Percentiles rank a stretch among this genome's conserved stretches.
These are phyloP conservation scores for Catocala sponsa DNA, from an alignment of 2,888 invertebrate species.

Conservation along the genomic window DNA sequence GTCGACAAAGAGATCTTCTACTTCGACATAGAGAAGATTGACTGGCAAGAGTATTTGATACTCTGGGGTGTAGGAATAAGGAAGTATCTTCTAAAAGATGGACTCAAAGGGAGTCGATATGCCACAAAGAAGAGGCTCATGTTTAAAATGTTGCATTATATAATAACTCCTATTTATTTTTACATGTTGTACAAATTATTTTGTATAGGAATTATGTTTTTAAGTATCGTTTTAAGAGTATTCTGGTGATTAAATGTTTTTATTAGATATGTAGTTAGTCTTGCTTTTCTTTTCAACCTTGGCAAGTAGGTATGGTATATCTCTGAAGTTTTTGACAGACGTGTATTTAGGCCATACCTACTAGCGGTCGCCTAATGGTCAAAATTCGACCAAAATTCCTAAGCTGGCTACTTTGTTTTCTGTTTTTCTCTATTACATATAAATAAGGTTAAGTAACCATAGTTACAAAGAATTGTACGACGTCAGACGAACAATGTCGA, in stretches of 20 bases:
- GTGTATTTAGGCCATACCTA: too few species aligned
- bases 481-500: too few species aligned
- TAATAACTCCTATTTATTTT: slow-evolving; percentile 10
- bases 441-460: too few species aligned
- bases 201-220: slow-evolving; percentile 5
- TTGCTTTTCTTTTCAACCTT: neutral
- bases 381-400: too few species aligned
- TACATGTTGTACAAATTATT: slow-evolving; percentile 27
- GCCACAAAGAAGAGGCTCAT: slow-evolving; percentile 39
- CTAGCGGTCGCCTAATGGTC: too few species aligned
- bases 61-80: slow-evolving; percentile 52
- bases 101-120: slow-evolving; percentile 33
- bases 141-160: slow-evolving; percentile 24
- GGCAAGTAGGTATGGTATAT: neutral
- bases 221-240: slow-evolving; percentile 1
- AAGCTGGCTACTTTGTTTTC: too few species aligned
- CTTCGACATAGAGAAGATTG: slow-evolving; percentile 46
- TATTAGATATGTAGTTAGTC: neutral
- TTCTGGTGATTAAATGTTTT: slow-evolving; percentile 2
- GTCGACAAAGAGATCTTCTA: slow-evolving; percentile 55
- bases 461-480: too few species aligned
- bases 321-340: neutral
- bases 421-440: too few species aligned
- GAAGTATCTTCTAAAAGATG: slow-evolving; percentile 55
- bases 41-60: slow-evolving; percentile 44